Evolutionary conservation across 2,797 vertebrate species (phyloP).

Genomic region (Dromococcyx pavoninus): DNA sequence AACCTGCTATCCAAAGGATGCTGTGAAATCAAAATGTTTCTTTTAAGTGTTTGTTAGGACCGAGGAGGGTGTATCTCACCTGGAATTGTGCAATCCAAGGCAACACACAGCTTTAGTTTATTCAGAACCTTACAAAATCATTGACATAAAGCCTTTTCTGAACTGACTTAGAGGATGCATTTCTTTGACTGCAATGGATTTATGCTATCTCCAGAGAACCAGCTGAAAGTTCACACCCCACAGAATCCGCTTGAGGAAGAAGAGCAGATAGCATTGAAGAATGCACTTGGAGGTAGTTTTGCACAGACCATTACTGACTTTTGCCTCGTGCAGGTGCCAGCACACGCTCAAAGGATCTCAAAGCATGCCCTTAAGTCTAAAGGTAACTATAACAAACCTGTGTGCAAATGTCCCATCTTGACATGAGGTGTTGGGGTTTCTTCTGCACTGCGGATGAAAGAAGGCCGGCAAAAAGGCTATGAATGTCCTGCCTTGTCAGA

Average conservation of each 20-base stretch:
- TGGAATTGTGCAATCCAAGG: constrained; percentile 6
- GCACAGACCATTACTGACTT: background rate
- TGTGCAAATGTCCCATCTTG: background rate
- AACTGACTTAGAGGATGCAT: background rate
- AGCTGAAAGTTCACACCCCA: constrained; percentile 3
- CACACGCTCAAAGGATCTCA: fast-evolving
- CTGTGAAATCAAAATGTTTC: background rate
- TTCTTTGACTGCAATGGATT: background rate
- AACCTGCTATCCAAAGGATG: background rate
- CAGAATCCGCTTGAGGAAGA: background rate
- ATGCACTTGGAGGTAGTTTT: background rate
- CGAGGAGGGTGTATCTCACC: background rate
- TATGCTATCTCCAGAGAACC: constrained; percentile 21
- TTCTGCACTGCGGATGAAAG: background rate
- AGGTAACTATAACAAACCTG: background rate
- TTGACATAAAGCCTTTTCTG: background rate
- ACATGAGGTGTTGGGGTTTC: background rate
- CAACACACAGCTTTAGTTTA: constrained; percentile 4
- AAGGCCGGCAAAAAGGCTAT: background rate
- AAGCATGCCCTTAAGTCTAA: background rate
- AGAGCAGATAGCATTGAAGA: background rate
- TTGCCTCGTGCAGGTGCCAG: background rate
- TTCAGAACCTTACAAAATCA: background rate
- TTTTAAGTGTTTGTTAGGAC: background rate
- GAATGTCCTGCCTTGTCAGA: background rate